Evolutionary conservation across 2,888 invertebrate genomes (phyloP).

Genomic region (Troilus luridus): DNA sequence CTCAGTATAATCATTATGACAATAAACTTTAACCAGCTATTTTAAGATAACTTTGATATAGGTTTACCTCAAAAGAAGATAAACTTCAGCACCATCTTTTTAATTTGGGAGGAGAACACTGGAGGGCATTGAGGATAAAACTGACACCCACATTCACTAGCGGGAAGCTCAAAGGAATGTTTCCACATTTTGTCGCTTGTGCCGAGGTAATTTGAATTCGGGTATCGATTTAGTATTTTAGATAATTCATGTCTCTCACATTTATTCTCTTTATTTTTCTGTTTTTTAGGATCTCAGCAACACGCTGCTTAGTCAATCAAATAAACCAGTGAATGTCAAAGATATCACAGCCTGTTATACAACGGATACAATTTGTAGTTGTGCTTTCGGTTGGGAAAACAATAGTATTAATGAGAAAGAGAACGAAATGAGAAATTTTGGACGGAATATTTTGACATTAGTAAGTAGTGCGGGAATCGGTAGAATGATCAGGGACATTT

Average conservation of each 20-base stretch:
- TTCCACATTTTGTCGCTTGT: constrained; percentile 55
- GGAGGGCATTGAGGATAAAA: constrained; percentile 61
- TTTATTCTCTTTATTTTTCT: neutral
- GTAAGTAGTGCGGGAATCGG: neutral
- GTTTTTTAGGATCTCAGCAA: constrained; percentile 26
- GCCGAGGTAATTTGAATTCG: constrained; percentile 18
- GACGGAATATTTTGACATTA: constrained; percentile 69
- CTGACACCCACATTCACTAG: constrained; percentile 62
- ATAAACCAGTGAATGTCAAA: constrained; percentile 68
- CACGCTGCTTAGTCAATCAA: constrained; percentile 2
- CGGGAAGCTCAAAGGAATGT: constrained; percentile 63
- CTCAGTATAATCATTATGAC: too few relatives aligned
- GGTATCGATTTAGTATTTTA: neutral
- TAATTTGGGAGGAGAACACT: constrained; percentile 60
- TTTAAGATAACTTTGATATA: neutral
- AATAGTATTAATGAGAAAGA: constrained; percentile 70
- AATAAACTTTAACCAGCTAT: neutral
- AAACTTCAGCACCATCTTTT: constrained; percentile 60
- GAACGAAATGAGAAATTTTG: constrained; percentile 70
- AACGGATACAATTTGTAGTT: constrained; percentile 71
- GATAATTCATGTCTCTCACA: too few relatives aligned
- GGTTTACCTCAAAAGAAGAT: neutral
- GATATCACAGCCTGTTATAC: constrained; percentile 69
- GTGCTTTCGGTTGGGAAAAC: constrained; percentile 71
- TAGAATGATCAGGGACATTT: neutral